Evolutionary conservation across 2,797 vertebrate genomes (phyloP).

Genomic region (Eospalax fontanierii): DNA sequence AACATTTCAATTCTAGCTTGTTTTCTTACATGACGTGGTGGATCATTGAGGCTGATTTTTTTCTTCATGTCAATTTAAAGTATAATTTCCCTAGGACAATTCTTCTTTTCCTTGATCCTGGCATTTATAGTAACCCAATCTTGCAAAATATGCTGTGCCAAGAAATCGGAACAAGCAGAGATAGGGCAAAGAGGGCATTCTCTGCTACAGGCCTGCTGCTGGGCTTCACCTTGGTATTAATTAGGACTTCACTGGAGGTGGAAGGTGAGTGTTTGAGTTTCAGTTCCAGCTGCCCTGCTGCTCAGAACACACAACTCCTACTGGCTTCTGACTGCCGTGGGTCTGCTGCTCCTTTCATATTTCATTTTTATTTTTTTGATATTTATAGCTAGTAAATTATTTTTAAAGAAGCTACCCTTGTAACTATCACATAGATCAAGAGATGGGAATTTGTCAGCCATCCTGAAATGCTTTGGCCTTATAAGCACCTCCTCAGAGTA

Average conservation of each 20-base stretch:
- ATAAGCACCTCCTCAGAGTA: not conserved
- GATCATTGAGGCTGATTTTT: conserved; percentile 43
- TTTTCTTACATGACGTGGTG: conserved; percentile 47
- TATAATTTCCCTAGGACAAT: conserved; percentile 52
- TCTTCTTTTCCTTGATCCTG: conserved; percentile 29
- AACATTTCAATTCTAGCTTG: conserved; percentile 61
- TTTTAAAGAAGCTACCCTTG: not conserved
- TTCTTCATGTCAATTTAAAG: conserved; percentile 57
- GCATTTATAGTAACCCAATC: not conserved
- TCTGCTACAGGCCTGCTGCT: not conserved
- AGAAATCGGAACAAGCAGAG: conserved; percentile 36
- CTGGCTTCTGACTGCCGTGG: not conserved
- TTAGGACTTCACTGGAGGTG: not conserved
- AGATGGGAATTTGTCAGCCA: not conserved
- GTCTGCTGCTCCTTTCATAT: not conserved
- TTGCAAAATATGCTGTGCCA: conserved; percentile 27
- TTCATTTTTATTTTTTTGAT: not conserved
- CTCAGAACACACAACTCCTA: not conserved
- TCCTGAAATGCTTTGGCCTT: not conserved
- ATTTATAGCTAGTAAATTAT: not conserved
- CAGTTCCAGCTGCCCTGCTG: not conserved
- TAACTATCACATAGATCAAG: not conserved
- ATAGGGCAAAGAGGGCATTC: not conserved
- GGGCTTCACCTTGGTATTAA: not conserved
- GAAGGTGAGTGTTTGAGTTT: not conserved